A percentile compares a stretch with the other conserved stretches of the same genome.
Conservation (phyloP, 2,888 invertebrate genomes). For the Cecidostiba fungosa region DNA sequence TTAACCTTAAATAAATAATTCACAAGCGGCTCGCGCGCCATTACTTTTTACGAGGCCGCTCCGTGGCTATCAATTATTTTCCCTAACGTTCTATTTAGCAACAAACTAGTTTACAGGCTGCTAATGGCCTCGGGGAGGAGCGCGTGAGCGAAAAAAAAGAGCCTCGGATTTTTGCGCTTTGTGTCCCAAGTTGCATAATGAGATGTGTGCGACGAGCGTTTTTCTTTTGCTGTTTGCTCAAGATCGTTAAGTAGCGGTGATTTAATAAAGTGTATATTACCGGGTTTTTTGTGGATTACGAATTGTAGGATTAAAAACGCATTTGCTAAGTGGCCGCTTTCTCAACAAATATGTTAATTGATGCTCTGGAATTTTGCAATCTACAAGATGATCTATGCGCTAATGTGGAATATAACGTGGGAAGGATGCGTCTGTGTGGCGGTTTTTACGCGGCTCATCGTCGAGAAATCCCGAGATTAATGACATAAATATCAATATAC, state of each 20-base stretch:
- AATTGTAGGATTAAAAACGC: background rate
- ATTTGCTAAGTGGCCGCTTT: background rate
- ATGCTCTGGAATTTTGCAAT: background rate
- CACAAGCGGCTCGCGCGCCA: background rate
- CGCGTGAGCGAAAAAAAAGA: background rate
- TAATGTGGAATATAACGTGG: background rate
- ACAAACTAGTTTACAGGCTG: conserved; percentile 44
- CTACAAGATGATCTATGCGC: background rate
- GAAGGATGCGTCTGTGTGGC: background rate
- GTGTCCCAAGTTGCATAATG: background rate
- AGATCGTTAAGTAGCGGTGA: background rate
- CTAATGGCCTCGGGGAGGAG: conserved; percentile 22
- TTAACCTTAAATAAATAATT: conserved; percentile 57
- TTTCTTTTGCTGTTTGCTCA: background rate
- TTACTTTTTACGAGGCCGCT: conserved; percentile 50
- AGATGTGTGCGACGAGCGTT: background rate
- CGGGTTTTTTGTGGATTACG: background rate
- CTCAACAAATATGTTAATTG: background rate
- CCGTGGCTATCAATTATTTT: conserved; percentile 51
- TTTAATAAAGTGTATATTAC: background rate
- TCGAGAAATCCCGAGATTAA: background rate
- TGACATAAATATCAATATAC: background rate
- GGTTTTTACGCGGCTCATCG: background rate
- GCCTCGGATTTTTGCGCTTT: background rate
- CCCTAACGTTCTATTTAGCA: conserved; percentile 43